Evolutionary conservation across 92 coral and sea anemone genomes (phyloP).

Genomic region (Isaurus tuberculatus): DNA sequence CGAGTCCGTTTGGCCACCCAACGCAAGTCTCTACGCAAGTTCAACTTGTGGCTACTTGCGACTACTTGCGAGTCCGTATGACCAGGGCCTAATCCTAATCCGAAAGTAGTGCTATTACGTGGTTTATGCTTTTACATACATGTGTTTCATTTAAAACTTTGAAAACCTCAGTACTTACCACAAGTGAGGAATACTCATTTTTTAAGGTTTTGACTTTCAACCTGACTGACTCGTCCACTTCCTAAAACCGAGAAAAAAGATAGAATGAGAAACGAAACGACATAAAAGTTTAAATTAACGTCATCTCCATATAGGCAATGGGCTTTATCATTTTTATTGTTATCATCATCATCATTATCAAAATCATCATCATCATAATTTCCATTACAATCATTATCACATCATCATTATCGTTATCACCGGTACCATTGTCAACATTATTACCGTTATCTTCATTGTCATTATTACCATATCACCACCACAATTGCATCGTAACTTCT

Average conservation of each 20-base stretch:
- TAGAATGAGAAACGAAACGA: neutral
- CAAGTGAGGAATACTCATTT: slow-evolving; percentile 80
- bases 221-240: slow-evolving; percentile 62
- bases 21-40: too few relatives aligned
- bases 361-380: neutral
- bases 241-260: slow-evolving; percentile 39
- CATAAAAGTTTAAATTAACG: too few relatives aligned
- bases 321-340: neutral
- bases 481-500: neutral
- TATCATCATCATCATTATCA: neutral
- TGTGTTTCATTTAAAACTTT: neutral
- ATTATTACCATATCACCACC: neutral
- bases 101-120: too few relatives aligned
- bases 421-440: neutral
- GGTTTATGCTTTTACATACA: too few relatives aligned
- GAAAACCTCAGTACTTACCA: slow-evolving; percentile 69
- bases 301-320: too few relatives aligned
- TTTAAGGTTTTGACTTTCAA: slow-evolving; percentile 76
- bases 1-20: too few relatives aligned
- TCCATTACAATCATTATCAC: neutral
- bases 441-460: neutral
- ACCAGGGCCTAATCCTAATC: too few relatives aligned
- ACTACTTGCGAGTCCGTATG: too few relatives aligned
- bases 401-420: neutral
- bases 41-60: too few relatives aligned